These are phyloP conservation scores for Palythoa caribaeorum DNA, from an alignment of 92 coral and sea anemone genomes.

Conservation along the genomic window DNA sequence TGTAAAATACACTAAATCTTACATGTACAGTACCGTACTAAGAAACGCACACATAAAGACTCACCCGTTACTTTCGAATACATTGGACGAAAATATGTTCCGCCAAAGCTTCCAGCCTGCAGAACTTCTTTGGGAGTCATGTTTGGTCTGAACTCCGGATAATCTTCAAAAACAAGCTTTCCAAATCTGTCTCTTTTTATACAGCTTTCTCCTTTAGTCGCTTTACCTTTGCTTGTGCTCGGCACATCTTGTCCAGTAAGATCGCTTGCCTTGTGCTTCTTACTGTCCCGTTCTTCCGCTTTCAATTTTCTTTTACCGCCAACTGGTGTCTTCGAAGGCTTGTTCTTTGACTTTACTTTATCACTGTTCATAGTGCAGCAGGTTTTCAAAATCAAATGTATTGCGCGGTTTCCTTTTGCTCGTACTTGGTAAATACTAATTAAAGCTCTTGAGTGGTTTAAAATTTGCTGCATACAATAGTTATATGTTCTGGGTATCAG, in stretches of 20 bases:
- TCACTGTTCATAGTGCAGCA: neutral
- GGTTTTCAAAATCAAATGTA: neutral
- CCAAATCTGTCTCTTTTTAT: slow-evolving; percentile 74
- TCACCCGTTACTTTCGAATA: slow-evolving; percentile 79
- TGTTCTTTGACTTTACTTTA: neutral
- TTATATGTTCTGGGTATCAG: neutral
- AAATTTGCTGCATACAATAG: neutral
- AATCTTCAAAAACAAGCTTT: slow-evolving; percentile 77
- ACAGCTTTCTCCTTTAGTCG: slow-evolving; percentile 17
- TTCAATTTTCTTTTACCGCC: slow-evolving; percentile 30
- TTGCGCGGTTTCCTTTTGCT: neutral
- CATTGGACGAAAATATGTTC: slow-evolving; percentile 84
- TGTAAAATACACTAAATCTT: no score
- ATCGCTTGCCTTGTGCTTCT: slow-evolving; percentile 21
- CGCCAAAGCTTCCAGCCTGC: slow-evolving; percentile 90
- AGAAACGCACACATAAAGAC: neutral
- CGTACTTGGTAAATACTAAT: neutral
- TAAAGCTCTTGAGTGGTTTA: neutral
- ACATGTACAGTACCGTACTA: no score
- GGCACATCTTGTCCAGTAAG: neutral
- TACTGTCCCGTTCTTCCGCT: neutral
- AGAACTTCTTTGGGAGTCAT: slow-evolving; percentile 86
- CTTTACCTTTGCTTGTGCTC: neutral
- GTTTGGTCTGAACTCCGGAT: slow-evolving; percentile 85
- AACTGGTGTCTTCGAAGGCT: neutral